phyloP scores from a whole-genome alignment of 2,888 invertebrate species.

The Aspidiotus destructor region DNA sequence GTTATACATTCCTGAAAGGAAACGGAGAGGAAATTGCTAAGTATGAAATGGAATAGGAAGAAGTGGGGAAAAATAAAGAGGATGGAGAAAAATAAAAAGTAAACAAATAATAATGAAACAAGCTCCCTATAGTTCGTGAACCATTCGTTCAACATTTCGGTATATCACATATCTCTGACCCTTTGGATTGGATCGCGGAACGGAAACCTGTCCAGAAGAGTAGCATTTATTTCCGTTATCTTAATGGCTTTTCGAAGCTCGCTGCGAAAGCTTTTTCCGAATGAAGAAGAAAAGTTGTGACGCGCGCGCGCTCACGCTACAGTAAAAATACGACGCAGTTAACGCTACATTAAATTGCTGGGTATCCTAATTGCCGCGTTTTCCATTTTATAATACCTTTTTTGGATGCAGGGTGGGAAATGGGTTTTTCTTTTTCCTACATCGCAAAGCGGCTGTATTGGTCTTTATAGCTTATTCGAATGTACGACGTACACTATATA shows the following conservation, averaged over 20 bases:
- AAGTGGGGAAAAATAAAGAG: background rate
- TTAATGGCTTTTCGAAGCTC: constrained; percentile 29
- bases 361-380: constrained; percentile 30
- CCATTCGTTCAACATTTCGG: constrained; percentile 17
- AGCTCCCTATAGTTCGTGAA: constrained; percentile 28
- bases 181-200: constrained; percentile 22
- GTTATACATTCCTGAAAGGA: background rate
- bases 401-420: background rate
- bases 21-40: background rate
- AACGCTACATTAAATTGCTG: constrained; percentile 29
- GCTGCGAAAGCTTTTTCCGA: constrained; percentile 14
- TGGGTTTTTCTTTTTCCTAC: constrained; percentile 10
- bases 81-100: constrained; percentile 6
- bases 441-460: background rate
- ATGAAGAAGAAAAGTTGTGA: constrained; percentile 14
- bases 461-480: background rate
- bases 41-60: background rate
- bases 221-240: constrained; percentile 30
- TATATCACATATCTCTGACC: constrained; percentile 29
- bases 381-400: constrained; percentile 25
- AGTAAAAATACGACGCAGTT: constrained; percentile 28
- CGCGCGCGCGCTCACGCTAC: background rate
- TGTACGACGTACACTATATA: background rate
- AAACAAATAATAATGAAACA: constrained; percentile 1
- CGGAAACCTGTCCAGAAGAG: constrained; percentile 23